phyloP scores from a whole-genome alignment of 2,888 invertebrate genomes.

The Chorisops tibialis region DNA sequence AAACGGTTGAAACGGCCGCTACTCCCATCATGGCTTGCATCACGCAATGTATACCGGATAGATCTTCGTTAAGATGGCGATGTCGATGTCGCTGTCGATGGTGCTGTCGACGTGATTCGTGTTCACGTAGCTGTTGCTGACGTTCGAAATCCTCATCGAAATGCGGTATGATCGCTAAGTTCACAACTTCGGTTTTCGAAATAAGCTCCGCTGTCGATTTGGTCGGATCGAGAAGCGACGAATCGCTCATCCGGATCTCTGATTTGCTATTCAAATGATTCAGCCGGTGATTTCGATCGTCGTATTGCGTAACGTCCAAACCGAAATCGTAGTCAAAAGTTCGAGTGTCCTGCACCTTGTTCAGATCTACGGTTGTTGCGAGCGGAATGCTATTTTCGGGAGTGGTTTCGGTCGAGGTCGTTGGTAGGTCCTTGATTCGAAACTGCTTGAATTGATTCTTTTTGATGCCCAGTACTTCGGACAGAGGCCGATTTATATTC shows the following conservation, averaged over 20 bases:
- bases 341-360: slow-evolving; percentile 8
- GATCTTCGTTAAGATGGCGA: slow-evolving; percentile 45
- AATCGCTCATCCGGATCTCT: slow-evolving; percentile 33
- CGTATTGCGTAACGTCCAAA: slow-evolving; percentile 47
- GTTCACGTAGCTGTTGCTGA: slow-evolving; percentile 46
- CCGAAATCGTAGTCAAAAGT: slow-evolving; percentile 50
- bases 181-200: slow-evolving; percentile 51
- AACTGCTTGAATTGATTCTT: slow-evolving; percentile 53
- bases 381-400: slow-evolving; percentile 22
- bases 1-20: slow-evolving; percentile 51
- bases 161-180: slow-evolving; percentile 51
- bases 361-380: slow-evolving; percentile 26
- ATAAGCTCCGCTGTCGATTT: slow-evolving; percentile 38
- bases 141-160: slow-evolving; percentile 51
- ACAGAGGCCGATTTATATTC: slow-evolving; percentile 52
- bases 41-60: slow-evolving; percentile 52
- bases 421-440: slow-evolving; percentile 45
- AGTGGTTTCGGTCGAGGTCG: slow-evolving; percentile 39
- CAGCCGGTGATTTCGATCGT: slow-evolving; percentile 44
- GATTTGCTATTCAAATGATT: slow-evolving; percentile 36
- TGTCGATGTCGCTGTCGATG: slow-evolving; percentile 46
- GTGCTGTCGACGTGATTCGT: slow-evolving; percentile 39
- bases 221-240: slow-evolving; percentile 34
- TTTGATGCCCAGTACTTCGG: slow-evolving; percentile 52
- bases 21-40: slow-evolving; percentile 54